Evolutionary conservation across 2,888 invertebrate species (phyloP), one percentile per base, ranked within the genome.

Genomic region (Chloroclysta siterata): DNA sequence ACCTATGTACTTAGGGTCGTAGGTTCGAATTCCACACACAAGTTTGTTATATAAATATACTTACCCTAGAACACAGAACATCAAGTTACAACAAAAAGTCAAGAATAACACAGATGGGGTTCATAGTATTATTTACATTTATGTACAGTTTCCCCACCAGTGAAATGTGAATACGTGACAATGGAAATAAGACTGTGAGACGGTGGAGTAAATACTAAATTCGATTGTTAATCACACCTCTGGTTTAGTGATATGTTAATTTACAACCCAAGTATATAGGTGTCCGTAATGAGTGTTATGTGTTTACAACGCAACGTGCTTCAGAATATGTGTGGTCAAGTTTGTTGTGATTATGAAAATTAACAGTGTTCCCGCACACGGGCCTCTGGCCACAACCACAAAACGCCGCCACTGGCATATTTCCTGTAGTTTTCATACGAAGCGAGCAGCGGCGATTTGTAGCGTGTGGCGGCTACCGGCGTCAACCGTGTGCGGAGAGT

Each of bases 101-200:
- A 57, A 57, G 53, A 47, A 64, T 46, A 42, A 46, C 60, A 69
- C 68, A 67, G 57, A 69, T 22, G 67, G 64, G 51, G 44, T 46
- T 46, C 57, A 54, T 39, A 54, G 51, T 56, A 63, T 65, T 66
- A 66, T 71, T 53, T 69, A 69, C 68, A 71, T 65, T 42, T 69
- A 69, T 71, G 47, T 68, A 69, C 66, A 69, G 22, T 51, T 68
- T 58, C 66, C 46, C 71, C 68, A 68, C 71, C 66, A 59, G 65
- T 65, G 60, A 64, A 59, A 70, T 65, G 65, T 61, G 60, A 60
- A 46, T 17, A 61, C 44, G 51, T 52, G 52, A 56, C 47, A 22
- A 54, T 65, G 65, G 57, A 57, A 60, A 47, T 51, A 39, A 61
- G 60, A 61, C 61, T 57, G 60, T 66, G 66, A 68, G 50, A 50